phyloP scores from a whole-genome alignment of 2,113 vertebrate species.

The Calidris pugnax region DNA sequence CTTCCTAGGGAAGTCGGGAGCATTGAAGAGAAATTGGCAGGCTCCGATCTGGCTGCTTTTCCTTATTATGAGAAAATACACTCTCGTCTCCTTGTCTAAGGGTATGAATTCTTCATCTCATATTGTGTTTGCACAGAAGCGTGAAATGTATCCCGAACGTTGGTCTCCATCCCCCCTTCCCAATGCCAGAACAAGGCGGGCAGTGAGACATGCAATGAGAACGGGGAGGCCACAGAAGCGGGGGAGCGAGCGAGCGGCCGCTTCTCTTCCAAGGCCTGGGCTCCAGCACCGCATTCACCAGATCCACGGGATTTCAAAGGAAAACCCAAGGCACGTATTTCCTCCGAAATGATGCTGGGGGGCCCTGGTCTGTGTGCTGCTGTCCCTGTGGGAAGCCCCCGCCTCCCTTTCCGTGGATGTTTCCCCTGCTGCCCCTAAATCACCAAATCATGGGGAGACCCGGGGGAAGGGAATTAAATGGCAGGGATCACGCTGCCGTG shows the following conservation, averaged over 20 bases:
- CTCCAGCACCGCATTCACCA: not conserved
- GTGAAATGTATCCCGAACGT: not conserved
- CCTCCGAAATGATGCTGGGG: not conserved
- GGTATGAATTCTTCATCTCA: constrained; percentile 38
- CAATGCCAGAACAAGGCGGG: not conserved
- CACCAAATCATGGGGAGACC: constrained; percentile 35
- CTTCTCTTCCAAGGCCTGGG: not conserved
- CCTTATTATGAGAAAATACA: constrained; percentile 17
- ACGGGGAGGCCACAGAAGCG: not conserved
- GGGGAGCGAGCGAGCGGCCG: not conserved
- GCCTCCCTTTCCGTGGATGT: not conserved
- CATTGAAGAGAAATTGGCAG: constrained; percentile 13
- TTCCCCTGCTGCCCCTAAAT: constrained; percentile 29
- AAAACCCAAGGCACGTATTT: not conserved
- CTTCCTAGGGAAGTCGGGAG: constrained; percentile 11
- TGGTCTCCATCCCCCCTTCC: not conserved
- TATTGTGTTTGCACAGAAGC: constrained; percentile 38
- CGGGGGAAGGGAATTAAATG: constrained; percentile 56
- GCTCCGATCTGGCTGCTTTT: not conserved
- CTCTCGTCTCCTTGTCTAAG: not conserved
- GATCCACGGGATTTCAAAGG: not conserved
- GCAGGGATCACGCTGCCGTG: not conserved
- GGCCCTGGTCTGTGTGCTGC: not conserved
- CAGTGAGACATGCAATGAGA: not conserved
- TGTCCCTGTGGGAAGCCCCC: constrained; percentile 9